These are phyloP conservation scores for Ctenoplectra terminalis DNA, from an alignment of 1,140 invertebrate genomes.

Conservation along the genomic window DNA sequence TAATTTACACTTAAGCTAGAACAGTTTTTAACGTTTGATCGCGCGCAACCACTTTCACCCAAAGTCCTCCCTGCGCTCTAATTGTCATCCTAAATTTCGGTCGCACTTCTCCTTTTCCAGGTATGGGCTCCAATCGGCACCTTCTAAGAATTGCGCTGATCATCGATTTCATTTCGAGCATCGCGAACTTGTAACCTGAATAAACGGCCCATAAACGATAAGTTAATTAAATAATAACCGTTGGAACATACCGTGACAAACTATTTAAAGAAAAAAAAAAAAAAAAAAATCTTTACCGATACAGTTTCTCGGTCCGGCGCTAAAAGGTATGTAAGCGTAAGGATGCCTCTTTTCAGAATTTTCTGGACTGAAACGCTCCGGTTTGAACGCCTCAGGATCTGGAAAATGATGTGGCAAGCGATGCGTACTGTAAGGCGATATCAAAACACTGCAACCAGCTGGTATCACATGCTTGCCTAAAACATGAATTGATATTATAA, in stretches of 20 bases:
- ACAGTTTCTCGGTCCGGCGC: slow-evolving; percentile 87
- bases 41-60: slow-evolving; percentile 79
- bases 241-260: neutral
- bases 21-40: neutral
- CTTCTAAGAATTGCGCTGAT: slow-evolving; percentile 86
- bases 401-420: slow-evolving; percentile 86
- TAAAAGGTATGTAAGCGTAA: slow-evolving; percentile 88
- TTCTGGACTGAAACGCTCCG: slow-evolving; percentile 87
- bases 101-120: slow-evolving; percentile 81
- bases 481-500: neutral
- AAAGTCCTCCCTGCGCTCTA: slow-evolving; percentile 84
- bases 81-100: slow-evolving; percentile 84
- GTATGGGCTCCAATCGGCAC: slow-evolving; percentile 82
- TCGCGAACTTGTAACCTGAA: slow-evolving; percentile 87
- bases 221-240: neutral
- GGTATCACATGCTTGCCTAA: slow-evolving; percentile 76
- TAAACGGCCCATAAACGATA: neutral
- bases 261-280: too few species aligned
- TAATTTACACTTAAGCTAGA: slow-evolving; percentile 6
- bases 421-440: slow-evolving; percentile 86
- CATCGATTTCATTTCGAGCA: slow-evolving; percentile 88
- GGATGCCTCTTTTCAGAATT: slow-evolving; percentile 84
- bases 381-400: slow-evolving; percentile 89
- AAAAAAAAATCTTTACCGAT: slow-evolving; percentile 82
- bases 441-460: slow-evolving; percentile 78